Percentiles rank a stretch among this genome's conserved stretches.
Conservation (phyloP, 2,113 vertebrate species). For the Saguinus imperator region DNA sequence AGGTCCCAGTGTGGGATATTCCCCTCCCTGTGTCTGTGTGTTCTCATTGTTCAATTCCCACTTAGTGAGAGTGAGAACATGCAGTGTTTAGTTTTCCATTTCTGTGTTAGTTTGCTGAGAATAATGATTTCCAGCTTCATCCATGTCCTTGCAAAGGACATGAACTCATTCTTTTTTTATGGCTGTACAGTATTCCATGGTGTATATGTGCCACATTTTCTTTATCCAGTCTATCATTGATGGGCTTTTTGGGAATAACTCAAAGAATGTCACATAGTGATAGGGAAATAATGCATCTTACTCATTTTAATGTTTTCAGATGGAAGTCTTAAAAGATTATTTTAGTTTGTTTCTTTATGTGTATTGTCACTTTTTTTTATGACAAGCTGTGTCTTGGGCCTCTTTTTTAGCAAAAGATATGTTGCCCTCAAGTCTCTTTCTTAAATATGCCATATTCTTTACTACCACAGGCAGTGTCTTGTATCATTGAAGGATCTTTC, state of each 20-base stretch:
- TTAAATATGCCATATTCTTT: not conserved
- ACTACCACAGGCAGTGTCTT: not conserved
- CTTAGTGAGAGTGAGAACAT: too few species aligned
- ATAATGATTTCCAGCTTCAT: too few species aligned
- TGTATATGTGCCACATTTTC: too few species aligned
- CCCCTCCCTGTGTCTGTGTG: too few species aligned
- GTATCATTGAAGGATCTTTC: not conserved
- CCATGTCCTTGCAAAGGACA: too few species aligned
- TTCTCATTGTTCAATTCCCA: too few species aligned
- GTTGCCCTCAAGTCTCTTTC: not conserved
- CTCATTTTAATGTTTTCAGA: not conserved
- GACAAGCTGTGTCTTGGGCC: not conserved
- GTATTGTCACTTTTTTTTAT: not conserved
- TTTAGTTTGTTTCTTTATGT: not conserved
- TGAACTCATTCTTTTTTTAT: too few species aligned
- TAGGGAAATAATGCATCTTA: not conserved
- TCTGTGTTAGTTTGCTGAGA: too few species aligned
- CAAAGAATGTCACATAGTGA: not conserved
- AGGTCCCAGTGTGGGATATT: too few species aligned
- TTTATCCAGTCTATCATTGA: too few species aligned
- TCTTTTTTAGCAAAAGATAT: not conserved
- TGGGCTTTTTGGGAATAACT: not conserved
- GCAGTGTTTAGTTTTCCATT: too few species aligned
- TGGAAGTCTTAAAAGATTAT: not conserved
- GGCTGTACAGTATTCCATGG: too few species aligned